These are phyloP conservation scores for Climacteris rufus DNA, from an alignment of 2,113 vertebrate species.

Conservation along the genomic window DNA sequence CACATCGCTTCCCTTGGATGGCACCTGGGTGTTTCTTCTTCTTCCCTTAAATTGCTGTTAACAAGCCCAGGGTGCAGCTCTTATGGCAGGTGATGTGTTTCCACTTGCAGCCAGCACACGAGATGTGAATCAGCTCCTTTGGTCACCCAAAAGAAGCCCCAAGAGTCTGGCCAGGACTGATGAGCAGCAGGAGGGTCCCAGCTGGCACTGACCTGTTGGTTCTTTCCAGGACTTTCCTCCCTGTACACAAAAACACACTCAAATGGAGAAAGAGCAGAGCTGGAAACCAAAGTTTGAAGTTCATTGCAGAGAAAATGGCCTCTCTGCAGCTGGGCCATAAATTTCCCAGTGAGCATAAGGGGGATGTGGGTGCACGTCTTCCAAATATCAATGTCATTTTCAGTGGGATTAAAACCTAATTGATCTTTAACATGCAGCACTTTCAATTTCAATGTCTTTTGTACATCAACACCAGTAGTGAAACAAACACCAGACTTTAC, in stretches of 20 bases:
- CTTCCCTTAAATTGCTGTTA: background rate
- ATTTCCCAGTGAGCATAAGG: fast-evolving
- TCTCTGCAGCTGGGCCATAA: background rate
- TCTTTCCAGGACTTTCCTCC: background rate
- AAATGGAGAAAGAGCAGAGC: background rate
- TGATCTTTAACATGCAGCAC: background rate
- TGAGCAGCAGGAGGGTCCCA: background rate
- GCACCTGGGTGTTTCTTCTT: background rate
- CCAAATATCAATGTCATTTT: background rate
- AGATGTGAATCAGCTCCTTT: background rate
- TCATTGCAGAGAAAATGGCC: background rate
- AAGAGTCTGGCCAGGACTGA: background rate
- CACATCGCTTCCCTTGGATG: background rate
- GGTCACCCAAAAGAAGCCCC: background rate
- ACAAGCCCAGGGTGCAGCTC: background rate
- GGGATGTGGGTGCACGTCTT: background rate
- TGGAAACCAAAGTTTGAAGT: background rate
- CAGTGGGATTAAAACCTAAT: background rate
- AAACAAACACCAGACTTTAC: slow-evolving; percentile 37
- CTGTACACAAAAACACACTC: background rate
- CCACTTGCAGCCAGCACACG: background rate
- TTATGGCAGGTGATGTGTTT: background rate
- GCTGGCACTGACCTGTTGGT: fast-evolving
- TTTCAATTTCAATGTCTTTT: background rate
- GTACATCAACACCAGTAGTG: background rate